Evolutionary conservation across 2,797 vertebrate species (phyloP).

Genomic region (Peromyscus nudipes): DNA sequence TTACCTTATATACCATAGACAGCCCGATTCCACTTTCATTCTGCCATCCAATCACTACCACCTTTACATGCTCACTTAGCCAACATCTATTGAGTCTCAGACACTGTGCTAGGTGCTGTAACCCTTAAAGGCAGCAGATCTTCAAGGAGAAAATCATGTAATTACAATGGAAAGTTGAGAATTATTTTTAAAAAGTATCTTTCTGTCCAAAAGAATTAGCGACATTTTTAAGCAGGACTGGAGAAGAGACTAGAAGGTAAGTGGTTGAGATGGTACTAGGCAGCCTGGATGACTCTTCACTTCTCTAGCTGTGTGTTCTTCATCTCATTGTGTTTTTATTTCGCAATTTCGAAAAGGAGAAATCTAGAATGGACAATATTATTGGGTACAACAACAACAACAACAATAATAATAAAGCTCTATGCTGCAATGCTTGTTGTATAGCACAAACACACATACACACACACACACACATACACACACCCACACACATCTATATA

Average conservation of each 20-base stretch:
- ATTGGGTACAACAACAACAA: background rate
- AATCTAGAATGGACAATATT: background rate
- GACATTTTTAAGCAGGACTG: background rate
- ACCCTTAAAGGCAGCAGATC: background rate
- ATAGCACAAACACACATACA: too few species aligned
- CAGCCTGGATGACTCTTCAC: background rate
- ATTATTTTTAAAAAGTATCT: background rate
- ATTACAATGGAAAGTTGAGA: conserved; percentile 21
- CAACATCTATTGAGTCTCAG: background rate
- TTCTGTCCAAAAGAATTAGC: background rate
- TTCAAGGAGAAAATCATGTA: background rate
- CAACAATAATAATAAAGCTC: too few species aligned
- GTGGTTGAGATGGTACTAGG: background rate
- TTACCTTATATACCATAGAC: background rate
- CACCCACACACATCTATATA: too few species aligned
- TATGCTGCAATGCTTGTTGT: background rate
- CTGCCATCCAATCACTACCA: background rate
- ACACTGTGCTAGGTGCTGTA: background rate
- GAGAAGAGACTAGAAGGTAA: background rate
- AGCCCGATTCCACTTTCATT: background rate
- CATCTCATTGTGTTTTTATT: background rate
- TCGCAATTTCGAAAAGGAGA: background rate
- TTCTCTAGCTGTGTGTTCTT: background rate
- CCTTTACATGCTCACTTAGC: background rate
- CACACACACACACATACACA: background rate